Percentiles rank a stretch among this genome's conserved stretches.
Conservation (phyloP, 2,888 invertebrate genomes). For the Subacronicta megacephala region DNA sequence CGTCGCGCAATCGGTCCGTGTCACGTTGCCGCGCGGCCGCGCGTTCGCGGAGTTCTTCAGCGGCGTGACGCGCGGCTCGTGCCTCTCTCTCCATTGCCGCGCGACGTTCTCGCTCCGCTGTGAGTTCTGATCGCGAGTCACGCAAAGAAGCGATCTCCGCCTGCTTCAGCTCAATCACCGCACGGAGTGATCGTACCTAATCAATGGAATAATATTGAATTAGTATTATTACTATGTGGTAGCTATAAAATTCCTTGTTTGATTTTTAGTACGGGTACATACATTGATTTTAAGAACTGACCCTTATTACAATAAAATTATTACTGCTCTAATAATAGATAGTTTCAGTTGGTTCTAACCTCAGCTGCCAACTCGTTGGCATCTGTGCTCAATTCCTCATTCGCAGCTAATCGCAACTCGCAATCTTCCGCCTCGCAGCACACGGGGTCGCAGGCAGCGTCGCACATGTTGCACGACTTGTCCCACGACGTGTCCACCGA, state of each 20-base stretch:
- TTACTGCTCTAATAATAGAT: constrained; percentile 48
- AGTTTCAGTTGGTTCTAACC: constrained; percentile 64
- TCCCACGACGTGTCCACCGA: constrained; percentile 61
- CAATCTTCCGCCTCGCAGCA: constrained; percentile 80
- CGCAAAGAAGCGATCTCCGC: constrained; percentile 95
- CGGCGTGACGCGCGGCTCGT: constrained; percentile 94
- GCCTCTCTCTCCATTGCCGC: constrained; percentile 92
- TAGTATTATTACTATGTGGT: not conserved
- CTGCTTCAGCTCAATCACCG: constrained; percentile 96
- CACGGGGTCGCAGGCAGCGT: constrained; percentile 85
- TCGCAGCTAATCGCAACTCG: constrained; percentile 74
- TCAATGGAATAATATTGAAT: not conserved
- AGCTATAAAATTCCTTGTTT: not conserved
- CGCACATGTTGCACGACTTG: constrained; percentile 74
- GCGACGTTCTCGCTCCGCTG: constrained; percentile 93
- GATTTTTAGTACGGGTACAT: too few species aligned
- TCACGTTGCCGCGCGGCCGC: constrained; percentile 93
- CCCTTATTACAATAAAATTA: constrained; percentile 20
- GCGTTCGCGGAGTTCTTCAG: constrained; percentile 96
- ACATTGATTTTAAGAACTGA: not conserved
- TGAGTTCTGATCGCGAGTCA: constrained; percentile 92
- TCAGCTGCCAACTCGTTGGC: constrained; percentile 85
- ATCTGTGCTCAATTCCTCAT: constrained; percentile 84
- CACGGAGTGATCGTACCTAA: constrained; percentile 92
- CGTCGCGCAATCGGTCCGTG: constrained; percentile 87